Base-by-base conservation (phyloP, 2,888 invertebrate species). In the Leptinotarsa tumamoca region DNA sequence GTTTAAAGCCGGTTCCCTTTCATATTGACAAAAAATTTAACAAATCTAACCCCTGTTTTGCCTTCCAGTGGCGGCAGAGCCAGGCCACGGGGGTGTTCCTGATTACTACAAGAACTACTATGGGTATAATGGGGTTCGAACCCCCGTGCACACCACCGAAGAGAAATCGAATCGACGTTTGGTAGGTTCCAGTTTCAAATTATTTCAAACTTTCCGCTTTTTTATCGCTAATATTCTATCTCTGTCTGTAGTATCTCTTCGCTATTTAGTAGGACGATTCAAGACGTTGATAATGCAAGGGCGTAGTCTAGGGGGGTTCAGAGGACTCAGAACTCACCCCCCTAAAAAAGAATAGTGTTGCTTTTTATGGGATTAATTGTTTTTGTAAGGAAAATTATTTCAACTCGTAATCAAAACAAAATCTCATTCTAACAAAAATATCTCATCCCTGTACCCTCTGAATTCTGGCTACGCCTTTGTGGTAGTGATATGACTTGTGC, bases 51-150 rank as follows among this genome's bases (percentile, higher is more conserved):
- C 76, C 82, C 79, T 77, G 82, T 85, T 85, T 87, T 87, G 87
- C 87, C 91, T 93, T 94, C 90, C 94, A 94, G 94, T 94, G 94
- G 94, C 94, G 92, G 93, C 93, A 90, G 94, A 93, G 91, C 93
- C 93, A 90, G 92, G 92, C 90, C 90, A 90, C 87, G 92, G 93
- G 92, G 92, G 93, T 92, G 92, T 93, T 92, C 92, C 92, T 93
- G 95, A 95, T 92, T 93, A 93, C 94, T 95, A 93, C 95, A 95
- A 95, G 93, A 93, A 91, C 92, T 93, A 91, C 93, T 93, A 91
- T 92, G 90, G 90, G 92, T 94, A 91, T 94, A 94, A 92, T 92
- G 92, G 92, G 90, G 79, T 80, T 85, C 84, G 80, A 86, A 88
- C 83, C 87, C 90, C 90, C 87, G 87, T 90, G 89, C 91, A 91